Evolutionary conservation across 2,113 vertebrate species (phyloP).

Genomic region (Mesembrinibis cayennensis): DNA sequence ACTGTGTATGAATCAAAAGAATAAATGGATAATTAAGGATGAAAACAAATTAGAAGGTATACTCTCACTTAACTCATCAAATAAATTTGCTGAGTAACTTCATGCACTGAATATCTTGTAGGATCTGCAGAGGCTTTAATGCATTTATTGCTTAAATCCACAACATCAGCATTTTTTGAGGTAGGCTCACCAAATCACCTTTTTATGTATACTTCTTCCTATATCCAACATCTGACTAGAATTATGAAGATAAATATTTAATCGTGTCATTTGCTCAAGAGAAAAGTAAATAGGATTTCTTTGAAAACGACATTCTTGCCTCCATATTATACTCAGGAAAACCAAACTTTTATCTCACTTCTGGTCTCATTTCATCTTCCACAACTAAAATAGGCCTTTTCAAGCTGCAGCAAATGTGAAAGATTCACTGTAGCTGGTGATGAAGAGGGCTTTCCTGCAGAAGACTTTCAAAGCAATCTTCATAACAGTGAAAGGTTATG

Average conservation of each 20-base stretch:
- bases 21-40: constrained; percentile 86
- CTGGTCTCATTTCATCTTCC: neutral
- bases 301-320: neutral
- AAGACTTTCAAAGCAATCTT: neutral
- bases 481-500: neutral
- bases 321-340: neutral
- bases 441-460: neutral
- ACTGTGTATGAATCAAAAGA: constrained; percentile 84
- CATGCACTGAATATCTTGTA: constrained; percentile 55
- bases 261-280: constrained; percentile 44
- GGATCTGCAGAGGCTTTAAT: constrained; percentile 62
- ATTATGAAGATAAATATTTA: constrained; percentile 65
- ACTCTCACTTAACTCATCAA: constrained; percentile 78
- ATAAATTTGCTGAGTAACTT: constrained; percentile 74
- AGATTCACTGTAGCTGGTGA: neutral
- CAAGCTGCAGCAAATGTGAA: neutral
- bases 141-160: constrained; percentile 65
- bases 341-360: constrained; percentile 1
- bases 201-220: constrained; percentile 45
- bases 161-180: constrained; percentile 56
- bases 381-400: neutral
- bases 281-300: constrained; percentile 46
- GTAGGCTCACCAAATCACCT: constrained; percentile 46
- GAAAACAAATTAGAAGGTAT: constrained; percentile 79
- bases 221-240: constrained; percentile 62